Conservation (phyloP, 2,797 vertebrate genomes). For the Sebastes hubbsi region DNA sequence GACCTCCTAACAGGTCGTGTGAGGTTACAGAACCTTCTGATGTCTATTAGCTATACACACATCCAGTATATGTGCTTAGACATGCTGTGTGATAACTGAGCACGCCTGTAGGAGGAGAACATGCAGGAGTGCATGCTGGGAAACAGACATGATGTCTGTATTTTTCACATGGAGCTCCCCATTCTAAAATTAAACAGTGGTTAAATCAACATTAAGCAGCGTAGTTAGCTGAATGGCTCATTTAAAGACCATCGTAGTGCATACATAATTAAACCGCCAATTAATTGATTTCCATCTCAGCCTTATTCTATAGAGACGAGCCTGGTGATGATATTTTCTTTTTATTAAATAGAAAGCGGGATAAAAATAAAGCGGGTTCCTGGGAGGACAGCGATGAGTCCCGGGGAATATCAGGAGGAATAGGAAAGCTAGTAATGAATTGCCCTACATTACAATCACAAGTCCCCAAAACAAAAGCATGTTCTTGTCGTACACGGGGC, state of each 20-base stretch:
- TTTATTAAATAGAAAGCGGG: constrained; percentile 50
- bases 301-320: constrained; percentile 49
- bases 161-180: constrained; percentile 35
- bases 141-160: constrained; percentile 24
- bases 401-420: constrained; percentile 26
- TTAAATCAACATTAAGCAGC: constrained; percentile 65
- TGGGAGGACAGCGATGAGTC: constrained; percentile 49
- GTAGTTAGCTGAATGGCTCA: constrained; percentile 53
- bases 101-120: constrained; percentile 26
- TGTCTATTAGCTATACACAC: constrained; percentile 2
- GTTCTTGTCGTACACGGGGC: constrained; percentile 45
- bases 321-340: constrained; percentile 21
- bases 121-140: constrained; percentile 6
- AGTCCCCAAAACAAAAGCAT: constrained; percentile 44
- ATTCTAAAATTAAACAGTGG: constrained; percentile 50
- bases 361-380: constrained; percentile 50
- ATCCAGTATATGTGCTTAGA: constrained; percentile 8
- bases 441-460: constrained; percentile 31
- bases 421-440: constrained; percentile 21
- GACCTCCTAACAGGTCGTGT: background rate
- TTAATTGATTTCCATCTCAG: constrained; percentile 67
- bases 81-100: constrained; percentile 12
- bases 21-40: constrained; percentile 5
- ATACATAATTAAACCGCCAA: constrained; percentile 64
- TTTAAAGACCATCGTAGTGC: constrained; percentile 44